These are phyloP conservation scores for Sylvia borin DNA, from an alignment of 2,797 vertebrate genomes.

Conservation along the genomic window DNA sequence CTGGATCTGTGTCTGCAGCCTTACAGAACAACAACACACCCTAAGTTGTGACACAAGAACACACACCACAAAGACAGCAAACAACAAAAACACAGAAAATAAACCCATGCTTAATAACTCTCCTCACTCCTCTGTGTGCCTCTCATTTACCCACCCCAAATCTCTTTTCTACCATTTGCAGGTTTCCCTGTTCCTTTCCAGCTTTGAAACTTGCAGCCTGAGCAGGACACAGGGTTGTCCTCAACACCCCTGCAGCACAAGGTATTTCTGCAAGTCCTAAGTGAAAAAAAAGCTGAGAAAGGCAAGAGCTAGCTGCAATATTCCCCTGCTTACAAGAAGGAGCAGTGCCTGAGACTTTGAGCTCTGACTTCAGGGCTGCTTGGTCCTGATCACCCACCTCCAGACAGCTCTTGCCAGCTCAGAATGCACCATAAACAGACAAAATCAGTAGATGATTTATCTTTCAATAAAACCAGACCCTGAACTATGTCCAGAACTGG, in stretches of 20 bases:
- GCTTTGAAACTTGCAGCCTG: neutral
- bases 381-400: neutral
- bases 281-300: neutral
- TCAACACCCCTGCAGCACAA: too few species aligned
- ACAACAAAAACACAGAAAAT: neutral
- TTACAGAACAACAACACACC: neutral
- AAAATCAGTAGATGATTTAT: accelerated
- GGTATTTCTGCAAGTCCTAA: neutral
- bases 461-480: neutral
- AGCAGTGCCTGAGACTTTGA: neutral
- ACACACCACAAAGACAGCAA: neutral
- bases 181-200: neutral
- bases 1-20: neutral
- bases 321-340: neutral
- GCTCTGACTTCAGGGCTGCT: neutral
- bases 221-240: neutral
- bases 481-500: too few species aligned
- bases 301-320: neutral
- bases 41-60: neutral
- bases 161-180: neutral
- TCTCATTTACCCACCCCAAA: neutral
- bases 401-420: neutral
- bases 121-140: neutral
- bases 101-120: neutral
- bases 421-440: neutral